Evolutionary conservation across 2,888 invertebrate species (phyloP).

Genomic region (Rosalia funebris): DNA sequence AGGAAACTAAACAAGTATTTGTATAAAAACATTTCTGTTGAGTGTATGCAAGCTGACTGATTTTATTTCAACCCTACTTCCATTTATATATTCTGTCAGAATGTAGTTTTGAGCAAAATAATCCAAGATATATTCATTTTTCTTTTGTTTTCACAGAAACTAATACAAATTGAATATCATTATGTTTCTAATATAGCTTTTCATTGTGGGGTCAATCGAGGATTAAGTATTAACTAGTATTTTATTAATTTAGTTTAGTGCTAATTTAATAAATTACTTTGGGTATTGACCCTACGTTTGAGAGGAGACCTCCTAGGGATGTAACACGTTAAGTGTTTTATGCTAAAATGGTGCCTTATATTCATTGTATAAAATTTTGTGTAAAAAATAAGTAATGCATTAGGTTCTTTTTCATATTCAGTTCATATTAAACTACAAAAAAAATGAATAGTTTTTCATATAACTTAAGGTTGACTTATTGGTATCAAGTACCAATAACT

Average conservation of each 20-base stretch:
- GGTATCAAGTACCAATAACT: too few relatives aligned
- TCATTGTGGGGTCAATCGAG: too few relatives aligned
- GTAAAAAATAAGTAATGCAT: conserved; percentile 5
- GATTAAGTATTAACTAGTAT: too few relatives aligned
- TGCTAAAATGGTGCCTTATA: conserved; percentile 39
- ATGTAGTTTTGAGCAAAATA: conserved; percentile 18
- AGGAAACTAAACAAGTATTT: conserved; percentile 44
- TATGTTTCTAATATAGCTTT: too few relatives aligned
- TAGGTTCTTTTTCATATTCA: too few relatives aligned
- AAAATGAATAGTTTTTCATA: too few relatives aligned
- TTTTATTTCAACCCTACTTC: conserved; percentile 6
- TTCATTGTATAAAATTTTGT: conserved; percentile 27
- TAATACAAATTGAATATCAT: too few relatives aligned
- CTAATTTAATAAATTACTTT: conserved; percentile 27
- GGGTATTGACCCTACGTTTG: conserved; percentile 38
- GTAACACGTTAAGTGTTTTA: conserved; percentile 50
- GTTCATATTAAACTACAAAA: too few relatives aligned
- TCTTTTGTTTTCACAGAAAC: too few relatives aligned
- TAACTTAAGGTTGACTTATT: too few relatives aligned
- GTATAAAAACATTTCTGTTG: conserved; percentile 43
- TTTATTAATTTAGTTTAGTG: conserved; percentile 20
- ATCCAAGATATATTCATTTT: too few relatives aligned
- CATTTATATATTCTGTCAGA: conserved; percentile 30
- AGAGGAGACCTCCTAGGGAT: conserved; percentile 23
- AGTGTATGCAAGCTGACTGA: conserved; percentile 36